Percentiles rank a stretch among this genome's conserved stretches.
Conservation (phyloP, 2,888 invertebrate species). For the Athrips mouffetella region DNA sequence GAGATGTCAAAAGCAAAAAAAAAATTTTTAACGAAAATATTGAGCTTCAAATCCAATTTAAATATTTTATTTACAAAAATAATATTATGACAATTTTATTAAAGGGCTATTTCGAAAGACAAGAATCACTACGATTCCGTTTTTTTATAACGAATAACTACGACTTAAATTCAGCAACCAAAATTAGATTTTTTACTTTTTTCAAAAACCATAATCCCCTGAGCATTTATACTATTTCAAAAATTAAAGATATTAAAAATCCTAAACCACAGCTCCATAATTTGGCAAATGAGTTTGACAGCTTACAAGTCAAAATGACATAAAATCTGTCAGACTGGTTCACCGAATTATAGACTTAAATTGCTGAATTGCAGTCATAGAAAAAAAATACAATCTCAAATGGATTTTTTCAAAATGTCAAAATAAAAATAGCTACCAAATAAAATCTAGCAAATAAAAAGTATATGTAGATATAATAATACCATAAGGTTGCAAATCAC, state of each 20-base stretch:
- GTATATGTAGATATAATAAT: conserved; percentile 32
- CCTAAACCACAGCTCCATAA: no score
- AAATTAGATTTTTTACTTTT: no score
- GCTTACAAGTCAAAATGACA: no score
- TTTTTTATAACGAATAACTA: no score
- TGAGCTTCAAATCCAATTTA: conserved; percentile 20
- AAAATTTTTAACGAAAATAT: conserved; percentile 17
- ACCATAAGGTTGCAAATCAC: conserved; percentile 27
- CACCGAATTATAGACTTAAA: no score
- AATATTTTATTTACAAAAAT: conserved; percentile 31
- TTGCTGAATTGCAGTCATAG: not conserved
- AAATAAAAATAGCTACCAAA: conserved; percentile 30
- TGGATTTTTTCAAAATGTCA: conserved; percentile 24
- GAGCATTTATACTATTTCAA: no score
- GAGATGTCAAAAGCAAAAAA: conserved; percentile 6
- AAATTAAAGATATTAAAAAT: no score
- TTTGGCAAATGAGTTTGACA: no score
- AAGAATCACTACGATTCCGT: not conserved
- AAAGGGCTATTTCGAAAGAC: not conserved
- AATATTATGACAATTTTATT: conserved; percentile 24
- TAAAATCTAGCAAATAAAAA: conserved; percentile 20
- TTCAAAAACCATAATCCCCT: no score
- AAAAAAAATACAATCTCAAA: conserved; percentile 20
- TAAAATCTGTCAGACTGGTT: no score
- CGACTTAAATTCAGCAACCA: no score